phyloP scores from a whole-genome alignment of 2,113 vertebrate genomes.

The Rana temporaria region DNA sequence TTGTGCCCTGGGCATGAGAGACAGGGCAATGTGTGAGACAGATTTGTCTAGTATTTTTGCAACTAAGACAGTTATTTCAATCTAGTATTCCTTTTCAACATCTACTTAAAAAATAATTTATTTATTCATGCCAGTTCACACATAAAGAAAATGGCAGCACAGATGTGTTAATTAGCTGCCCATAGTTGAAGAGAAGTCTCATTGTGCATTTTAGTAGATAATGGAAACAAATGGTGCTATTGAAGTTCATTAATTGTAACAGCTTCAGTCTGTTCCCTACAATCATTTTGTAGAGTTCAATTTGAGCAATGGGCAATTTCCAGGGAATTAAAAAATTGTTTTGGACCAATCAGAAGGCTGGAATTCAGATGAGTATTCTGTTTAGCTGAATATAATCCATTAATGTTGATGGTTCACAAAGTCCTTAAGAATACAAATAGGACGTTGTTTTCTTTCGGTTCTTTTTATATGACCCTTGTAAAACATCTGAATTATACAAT shows the following conservation, averaged over 20 bases:
- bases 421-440: background rate
- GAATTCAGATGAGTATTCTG: constrained; percentile 15
- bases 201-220: constrained; percentile 47
- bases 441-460: background rate
- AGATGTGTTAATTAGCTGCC: constrained; percentile 48
- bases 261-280: constrained; percentile 42
- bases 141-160: constrained; percentile 50
- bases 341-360: constrained; percentile 16
- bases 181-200: constrained; percentile 36
- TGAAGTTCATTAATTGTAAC: constrained; percentile 56
- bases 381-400: constrained; percentile 17
- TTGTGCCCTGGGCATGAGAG: background rate
- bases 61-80: background rate
- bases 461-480: background rate
- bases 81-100: background rate
- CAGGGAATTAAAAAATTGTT: constrained; percentile 15
- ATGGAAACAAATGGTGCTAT: constrained; percentile 51
- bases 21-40: background rate
- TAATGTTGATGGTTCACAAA: constrained; percentile 3
- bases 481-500: background rate
- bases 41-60: background rate
- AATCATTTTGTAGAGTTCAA: constrained; percentile 38
- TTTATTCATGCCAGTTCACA: constrained; percentile 36
- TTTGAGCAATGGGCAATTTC: constrained; percentile 43
- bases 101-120: background rate